Evolutionary conservation across 2,797 vertebrate species (phyloP), one percentile per base, ranked within the genome.

Genomic region (Chaunax sp.): DNA sequence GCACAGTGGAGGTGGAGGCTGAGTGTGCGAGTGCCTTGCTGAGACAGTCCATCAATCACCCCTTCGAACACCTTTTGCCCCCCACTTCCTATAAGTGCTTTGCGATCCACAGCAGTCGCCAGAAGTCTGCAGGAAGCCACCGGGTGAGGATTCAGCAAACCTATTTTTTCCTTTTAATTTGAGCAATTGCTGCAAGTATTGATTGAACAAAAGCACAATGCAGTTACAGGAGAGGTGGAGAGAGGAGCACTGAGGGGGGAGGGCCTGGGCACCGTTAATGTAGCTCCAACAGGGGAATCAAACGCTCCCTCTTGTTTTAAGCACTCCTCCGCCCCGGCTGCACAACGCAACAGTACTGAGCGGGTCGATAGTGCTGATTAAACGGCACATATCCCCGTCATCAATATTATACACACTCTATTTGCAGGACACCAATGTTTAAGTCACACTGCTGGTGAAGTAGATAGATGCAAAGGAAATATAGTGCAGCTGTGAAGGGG

Each of bases 321-420:
- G 87, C 85, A 68, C 88, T 87, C 74, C 80, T 87, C 77, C 81
- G 52, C 77, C 77, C 77, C 37, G 44, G 82, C 78, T 84, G 86
- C 84, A 85, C 86, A 82, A 80, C 72, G 78, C 87, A 84, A 56
- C 78, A 49, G 82, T 68, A 85, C 92, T 91, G 92, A 93, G 93
- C 87, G 77, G 95, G 95, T 97, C 97, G 94, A 98, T 98, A 93
- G 63, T 58, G 92, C 95, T 88, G 94, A 98, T 98, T 98, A 97
- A 97, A 97, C 94, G 94, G 95, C 94, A 95, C 94, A 94, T 94
- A 94, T 92, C 85, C 67, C 85, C 83, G 90, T 92, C 94, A 94
- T 97, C 96, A 95, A 96, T 97, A 97, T 94, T 94, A 95, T 94
- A 96, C 91, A 91, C 93, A 93, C 91, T 93, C 92, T 90, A 93